phyloP scores from a whole-genome alignment of 2,113 vertebrate genomes.

The Colius striatus region DNA sequence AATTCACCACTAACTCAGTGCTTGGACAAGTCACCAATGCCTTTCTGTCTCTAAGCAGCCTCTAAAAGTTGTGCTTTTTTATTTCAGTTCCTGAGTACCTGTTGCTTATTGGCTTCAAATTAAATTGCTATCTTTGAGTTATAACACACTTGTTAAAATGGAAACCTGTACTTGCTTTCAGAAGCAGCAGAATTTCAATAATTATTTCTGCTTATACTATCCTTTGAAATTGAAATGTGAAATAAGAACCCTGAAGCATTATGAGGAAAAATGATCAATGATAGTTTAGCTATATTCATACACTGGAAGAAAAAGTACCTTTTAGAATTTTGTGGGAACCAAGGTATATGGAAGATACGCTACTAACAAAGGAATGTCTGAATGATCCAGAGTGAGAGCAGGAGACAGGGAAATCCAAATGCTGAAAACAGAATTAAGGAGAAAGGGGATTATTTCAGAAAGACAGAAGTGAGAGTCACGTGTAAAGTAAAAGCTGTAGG shows the following conservation, averaged over 20 bases:
- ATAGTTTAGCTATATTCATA: not conserved
- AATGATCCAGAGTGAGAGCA: not conserved
- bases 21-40: not conserved
- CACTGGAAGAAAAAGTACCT: not conserved
- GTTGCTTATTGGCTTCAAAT: not conserved
- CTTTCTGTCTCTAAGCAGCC: not conserved
- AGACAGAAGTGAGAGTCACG: not conserved
- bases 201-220: not conserved
- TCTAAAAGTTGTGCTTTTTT: not conserved
- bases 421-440: not conserved
- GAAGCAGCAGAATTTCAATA: not conserved
- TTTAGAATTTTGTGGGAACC: not conserved
- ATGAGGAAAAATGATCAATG: not conserved
- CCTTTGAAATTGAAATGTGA: constrained; percentile 26
- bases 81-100: not conserved
- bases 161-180: constrained; percentile 10
- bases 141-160: not conserved
- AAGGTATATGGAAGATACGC: not conserved
- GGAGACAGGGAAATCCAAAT: not conserved
- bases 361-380: not conserved
- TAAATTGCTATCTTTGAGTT: not conserved
- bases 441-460: not conserved
- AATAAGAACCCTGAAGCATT: not conserved
- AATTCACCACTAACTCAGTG: not conserved
- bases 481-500: not conserved